These are phyloP conservation scores for Leptura quadrifasciata DNA, from an alignment of 2,888 invertebrate genomes.

Conservation along the genomic window DNA sequence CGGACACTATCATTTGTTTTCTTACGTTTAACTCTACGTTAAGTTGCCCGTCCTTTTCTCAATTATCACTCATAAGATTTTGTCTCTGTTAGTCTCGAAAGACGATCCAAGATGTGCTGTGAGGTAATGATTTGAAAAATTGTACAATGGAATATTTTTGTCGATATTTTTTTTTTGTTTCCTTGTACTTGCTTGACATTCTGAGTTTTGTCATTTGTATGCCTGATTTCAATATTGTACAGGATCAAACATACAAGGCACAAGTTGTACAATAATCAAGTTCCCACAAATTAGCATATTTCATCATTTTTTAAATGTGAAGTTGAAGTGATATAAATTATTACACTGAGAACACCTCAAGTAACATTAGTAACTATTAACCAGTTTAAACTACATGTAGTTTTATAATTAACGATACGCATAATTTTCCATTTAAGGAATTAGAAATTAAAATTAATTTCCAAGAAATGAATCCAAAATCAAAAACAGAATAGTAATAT, in stretches of 20 bases:
- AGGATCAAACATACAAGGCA: conserved; percentile 51
- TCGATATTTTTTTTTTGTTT: conserved; percentile 49
- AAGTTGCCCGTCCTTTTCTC: conserved; percentile 39
- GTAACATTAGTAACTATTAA: conserved; percentile 13
- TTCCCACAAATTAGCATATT: conserved; percentile 40
- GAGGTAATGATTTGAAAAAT: conserved; percentile 40
- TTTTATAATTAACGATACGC: conserved; percentile 7
- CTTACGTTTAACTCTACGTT: conserved; percentile 55
- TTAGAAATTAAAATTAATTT: neutral
- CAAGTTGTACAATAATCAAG: conserved; percentile 31
- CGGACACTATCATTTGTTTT: conserved; percentile 71
- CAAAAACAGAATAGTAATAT: neutral
- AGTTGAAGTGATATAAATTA: conserved; percentile 31
- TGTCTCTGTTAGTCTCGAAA: conserved; percentile 1
- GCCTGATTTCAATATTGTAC: conserved; percentile 50
- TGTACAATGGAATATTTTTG: conserved; percentile 54
- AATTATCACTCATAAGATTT: neutral
- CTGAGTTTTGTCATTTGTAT: conserved; percentile 47
- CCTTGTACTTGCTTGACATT: conserved; percentile 46
- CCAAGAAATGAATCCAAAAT: neutral
- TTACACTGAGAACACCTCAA: conserved; percentile 1
- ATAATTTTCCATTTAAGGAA: neutral
- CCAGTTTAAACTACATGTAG: neutral
- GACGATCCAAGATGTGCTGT: conserved; percentile 7
- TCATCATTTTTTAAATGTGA: conserved; percentile 36